phyloP scores from a whole-genome alignment of 2,113 vertebrate genomes.

The Cichladusa arquata region DNA sequence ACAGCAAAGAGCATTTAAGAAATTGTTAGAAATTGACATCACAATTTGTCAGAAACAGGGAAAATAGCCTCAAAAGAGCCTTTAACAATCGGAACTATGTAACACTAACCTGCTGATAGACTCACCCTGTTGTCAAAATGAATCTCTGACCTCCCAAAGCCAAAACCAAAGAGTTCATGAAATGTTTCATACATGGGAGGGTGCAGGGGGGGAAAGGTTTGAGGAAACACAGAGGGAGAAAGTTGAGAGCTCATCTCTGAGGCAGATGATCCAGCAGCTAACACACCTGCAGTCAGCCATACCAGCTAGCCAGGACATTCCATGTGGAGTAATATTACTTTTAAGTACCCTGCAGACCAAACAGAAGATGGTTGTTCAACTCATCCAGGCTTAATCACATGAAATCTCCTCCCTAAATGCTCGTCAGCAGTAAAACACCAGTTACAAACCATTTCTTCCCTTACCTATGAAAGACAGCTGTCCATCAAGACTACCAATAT shows the following conservation, averaged over 20 bases:
- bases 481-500: not conserved
- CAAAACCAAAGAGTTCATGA: not conserved
- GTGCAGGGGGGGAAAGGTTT: not conserved
- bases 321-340: not conserved
- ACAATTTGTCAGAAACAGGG: not conserved
- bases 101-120: not conserved
- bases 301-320: not conserved
- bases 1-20: not conserved
- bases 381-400: not conserved
- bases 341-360: not conserved
- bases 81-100: not conserved
- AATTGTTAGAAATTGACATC: accelerated
- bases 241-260: not conserved
- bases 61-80: not conserved
- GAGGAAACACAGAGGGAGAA: not conserved
- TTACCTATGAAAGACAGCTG: not conserved
- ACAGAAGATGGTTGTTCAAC: not conserved
- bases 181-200: not conserved
- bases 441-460: not conserved
- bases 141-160: not conserved
- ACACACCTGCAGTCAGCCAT: not conserved
- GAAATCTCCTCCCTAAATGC: constrained; percentile 7
- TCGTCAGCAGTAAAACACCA: not conserved
- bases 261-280: not conserved
- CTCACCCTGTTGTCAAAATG: not conserved